Evolutionary conservation across 1,140 invertebrate species (phyloP), one percentile per base, ranked within the genome.

Genomic region (Cotesia glomerata): DNA sequence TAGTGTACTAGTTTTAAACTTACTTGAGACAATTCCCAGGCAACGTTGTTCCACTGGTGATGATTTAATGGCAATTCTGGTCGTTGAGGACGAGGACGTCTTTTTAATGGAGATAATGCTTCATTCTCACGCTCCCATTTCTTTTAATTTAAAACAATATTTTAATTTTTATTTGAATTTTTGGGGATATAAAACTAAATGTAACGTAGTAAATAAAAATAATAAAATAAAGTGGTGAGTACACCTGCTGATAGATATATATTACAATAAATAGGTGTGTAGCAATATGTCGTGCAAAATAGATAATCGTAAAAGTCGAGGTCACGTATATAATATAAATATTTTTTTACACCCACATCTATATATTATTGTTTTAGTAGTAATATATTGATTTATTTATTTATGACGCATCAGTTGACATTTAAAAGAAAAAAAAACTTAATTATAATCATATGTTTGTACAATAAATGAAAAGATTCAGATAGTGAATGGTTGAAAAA

Each of bases 111-210:
- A 3, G 92, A 91, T 69, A 94, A 80, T 72, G 86, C 85, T 14
- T 87, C 85, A 80, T 94, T 93, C 80, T 93, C 91, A n/a, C 88
- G 80, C 64, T 91, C 86, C 92, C 92, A 94, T 83, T 91, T 93
- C 88, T 93, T 74, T 39, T 82, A 85, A n/a, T n/a, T 61, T 8
- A 54, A 51, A 54, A 52, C 4, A 34, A 54, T 63, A 32, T 26
- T 7, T n/a, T 5, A 5, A 54, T 35, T n/a, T 35, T 14, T 35
- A 67, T 52, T 14, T 54, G 0, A 7, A 39, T 39, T 45, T 45
- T n/a, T n/a, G n/a, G n/a, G n/a, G n/a, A n/a, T n/a, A n/a, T n/a
- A n/a, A n/a, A n/a, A n/a, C n/a, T n/a, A n/a, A n/a, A n/a, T n/a
- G n/a, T n/a, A n/a, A n/a, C 32, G 18, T 11, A 32, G 32, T 9